Conservation (phyloP, 2,797 vertebrate species). For the Pantherophis vulpinus region DNA sequence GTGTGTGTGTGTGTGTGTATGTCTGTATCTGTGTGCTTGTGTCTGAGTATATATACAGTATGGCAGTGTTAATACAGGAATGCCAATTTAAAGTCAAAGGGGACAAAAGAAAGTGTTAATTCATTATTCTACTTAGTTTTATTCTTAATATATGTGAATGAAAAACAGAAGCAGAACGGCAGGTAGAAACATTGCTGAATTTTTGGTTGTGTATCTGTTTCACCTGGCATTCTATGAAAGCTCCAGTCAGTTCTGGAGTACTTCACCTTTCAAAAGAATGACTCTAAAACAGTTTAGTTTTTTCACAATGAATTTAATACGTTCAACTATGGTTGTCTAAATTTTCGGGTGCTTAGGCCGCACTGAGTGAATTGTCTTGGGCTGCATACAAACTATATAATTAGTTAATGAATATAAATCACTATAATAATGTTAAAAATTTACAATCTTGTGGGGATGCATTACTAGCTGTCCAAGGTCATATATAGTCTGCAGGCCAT, state of each 20-base stretch:
- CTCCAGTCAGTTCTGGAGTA: constrained; percentile 5
- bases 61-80: constrained; percentile 13
- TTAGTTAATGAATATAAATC: neutral
- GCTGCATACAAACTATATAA: neutral
- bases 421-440: neutral
- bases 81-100: neutral
- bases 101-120: constrained; percentile 11
- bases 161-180: neutral
- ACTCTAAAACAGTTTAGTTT: neutral
- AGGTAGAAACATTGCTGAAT: neutral
- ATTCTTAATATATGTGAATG: constrained; percentile 7
- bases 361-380: neutral
- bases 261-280: neutral
- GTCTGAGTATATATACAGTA: neutral
- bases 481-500: neutral
- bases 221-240: neutral
- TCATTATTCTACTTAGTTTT: neutral
- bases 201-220: neutral
- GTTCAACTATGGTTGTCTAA: neutral
- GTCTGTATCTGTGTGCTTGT: too few relatives aligned
- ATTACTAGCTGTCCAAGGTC: neutral
- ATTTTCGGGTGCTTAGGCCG: neutral
- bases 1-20: too few relatives aligned
- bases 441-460: neutral
- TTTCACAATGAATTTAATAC: neutral